Conservation (phyloP, 1,140 invertebrate genomes). For the Oncopodura yosiiana region DNA sequence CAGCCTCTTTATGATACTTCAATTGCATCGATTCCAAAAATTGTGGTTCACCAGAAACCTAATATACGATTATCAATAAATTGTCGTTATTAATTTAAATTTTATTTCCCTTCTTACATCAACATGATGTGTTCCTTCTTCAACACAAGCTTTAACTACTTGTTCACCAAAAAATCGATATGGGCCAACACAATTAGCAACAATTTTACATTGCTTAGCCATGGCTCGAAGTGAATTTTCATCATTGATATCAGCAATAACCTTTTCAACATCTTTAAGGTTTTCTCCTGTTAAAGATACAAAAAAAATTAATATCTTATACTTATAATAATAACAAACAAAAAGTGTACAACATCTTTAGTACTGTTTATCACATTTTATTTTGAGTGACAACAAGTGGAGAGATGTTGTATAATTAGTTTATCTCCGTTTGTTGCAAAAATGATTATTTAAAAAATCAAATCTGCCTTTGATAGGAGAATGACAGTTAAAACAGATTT, state of each 20-base stretch:
- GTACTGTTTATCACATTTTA: too few species aligned
- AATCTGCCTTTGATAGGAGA: neutral
- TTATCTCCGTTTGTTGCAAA: neutral
- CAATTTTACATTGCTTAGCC: conserved; percentile 58
- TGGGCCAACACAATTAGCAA: conserved; percentile 82
- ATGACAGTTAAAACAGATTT: neutral
- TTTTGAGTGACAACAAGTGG: too few species aligned
- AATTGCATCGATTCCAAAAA: conserved; percentile 79
- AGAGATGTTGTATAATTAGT: too few species aligned
- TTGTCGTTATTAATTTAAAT: too few species aligned
- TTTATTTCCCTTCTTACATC: conserved; percentile 73
- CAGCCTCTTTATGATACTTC: conserved; percentile 63
- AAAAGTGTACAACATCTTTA: too few species aligned
- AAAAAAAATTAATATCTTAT: too few species aligned
- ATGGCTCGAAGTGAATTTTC: conserved; percentile 60
- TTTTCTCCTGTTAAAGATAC: conserved; percentile 45
- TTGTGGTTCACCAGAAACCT: conserved; percentile 45
- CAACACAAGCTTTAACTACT: conserved; percentile 84
- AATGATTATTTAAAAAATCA: neutral
- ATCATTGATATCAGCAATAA: conserved; percentile 68
- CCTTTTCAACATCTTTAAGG: conserved; percentile 51
- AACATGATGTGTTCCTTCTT: conserved; percentile 68
- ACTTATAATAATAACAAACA: too few species aligned
- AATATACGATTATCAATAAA: too few species aligned
- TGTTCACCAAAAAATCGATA: conserved; percentile 80